phyloP scores from a whole-genome alignment of 2,888 invertebrate genomes.

The Platerodrilus igneus region DNA sequence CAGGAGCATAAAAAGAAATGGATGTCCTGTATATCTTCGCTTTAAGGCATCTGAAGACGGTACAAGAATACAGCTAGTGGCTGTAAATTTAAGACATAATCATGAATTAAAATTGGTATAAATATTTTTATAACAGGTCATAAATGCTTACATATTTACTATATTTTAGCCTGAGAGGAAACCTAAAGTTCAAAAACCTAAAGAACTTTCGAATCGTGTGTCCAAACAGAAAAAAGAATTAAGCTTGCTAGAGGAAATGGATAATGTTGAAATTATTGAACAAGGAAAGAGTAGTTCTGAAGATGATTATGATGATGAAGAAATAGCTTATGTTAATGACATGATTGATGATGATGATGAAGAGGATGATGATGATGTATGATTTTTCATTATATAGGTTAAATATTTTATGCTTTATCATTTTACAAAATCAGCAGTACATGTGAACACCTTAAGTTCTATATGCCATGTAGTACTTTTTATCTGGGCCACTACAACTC shows the following conservation, averaged over 20 bases:
- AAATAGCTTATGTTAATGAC: too few species aligned
- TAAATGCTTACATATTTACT: not conserved
- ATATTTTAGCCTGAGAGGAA: constrained; percentile 1
- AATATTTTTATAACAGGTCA: not conserved
- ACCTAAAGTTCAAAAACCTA: not conserved
- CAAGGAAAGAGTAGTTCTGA: not conserved
- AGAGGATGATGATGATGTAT: too few species aligned
- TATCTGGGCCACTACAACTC: too few species aligned
- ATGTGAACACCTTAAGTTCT: too few species aligned
- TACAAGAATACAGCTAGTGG: constrained; percentile 19
- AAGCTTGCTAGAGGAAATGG: constrained; percentile 3
- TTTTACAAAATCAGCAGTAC: too few species aligned
- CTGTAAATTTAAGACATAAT: constrained; percentile 22
- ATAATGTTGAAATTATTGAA: constrained; percentile 8
- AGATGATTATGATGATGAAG: constrained; percentile 1
- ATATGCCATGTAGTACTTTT: too few species aligned
- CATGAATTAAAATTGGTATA: constrained; percentile 20
- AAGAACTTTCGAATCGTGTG: not conserved
- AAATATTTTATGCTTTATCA: too few species aligned
- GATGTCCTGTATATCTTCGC: constrained; percentile 20
- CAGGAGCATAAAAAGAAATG: constrained; percentile 19
- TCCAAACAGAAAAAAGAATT: not conserved
- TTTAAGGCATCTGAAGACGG: constrained; percentile 21
- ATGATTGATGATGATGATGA: too few species aligned
- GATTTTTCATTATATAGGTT: too few species aligned